Evolutionary conservation across 2,113 vertebrate species (phyloP).

Genomic region (Antennarius striatus): DNA sequence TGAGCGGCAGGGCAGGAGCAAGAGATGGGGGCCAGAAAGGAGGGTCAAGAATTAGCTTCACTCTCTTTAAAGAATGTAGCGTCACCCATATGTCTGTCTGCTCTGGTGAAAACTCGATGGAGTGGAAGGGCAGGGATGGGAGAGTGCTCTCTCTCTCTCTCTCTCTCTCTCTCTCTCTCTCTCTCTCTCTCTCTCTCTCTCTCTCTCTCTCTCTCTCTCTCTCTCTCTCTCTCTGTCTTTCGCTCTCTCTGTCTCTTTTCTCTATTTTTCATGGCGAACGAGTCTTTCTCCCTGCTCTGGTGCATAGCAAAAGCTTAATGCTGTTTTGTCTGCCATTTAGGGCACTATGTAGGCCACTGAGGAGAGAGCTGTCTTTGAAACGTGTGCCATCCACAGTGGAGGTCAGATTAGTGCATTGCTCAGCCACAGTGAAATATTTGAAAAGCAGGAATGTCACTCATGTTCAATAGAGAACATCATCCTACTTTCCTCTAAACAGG

Average conservation of each 20-base stretch:
- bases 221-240: too few relatives aligned
- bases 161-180: conserved; percentile 3
- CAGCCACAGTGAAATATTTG: conserved; percentile 39
- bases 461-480: conserved; percentile 9
- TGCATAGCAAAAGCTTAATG: conserved; percentile 61
- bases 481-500: conserved; percentile 14
- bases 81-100: conserved; percentile 77
- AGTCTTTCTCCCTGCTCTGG: conserved; percentile 48
- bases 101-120: conserved; percentile 66
- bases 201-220: conserved; percentile 20
- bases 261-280: conserved; percentile 56
- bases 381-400: conserved; percentile 17
- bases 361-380: conserved; percentile 44
- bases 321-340: conserved; percentile 72
- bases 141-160: conserved; percentile 54
- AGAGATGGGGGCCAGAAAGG: conserved; percentile 43
- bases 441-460: conserved; percentile 35
- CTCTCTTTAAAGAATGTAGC: conserved; percentile 75
- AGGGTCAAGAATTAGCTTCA: conserved; percentile 72
- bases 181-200: too few relatives aligned
- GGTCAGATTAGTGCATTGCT: conserved; percentile 34
- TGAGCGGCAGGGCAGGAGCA: conserved; percentile 64
- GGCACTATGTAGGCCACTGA: conserved; percentile 63
- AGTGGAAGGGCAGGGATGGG: conserved; percentile 72
- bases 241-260: conserved; percentile 41